Conservation (phyloP, 1,140 invertebrate species). For the Drosophila varians region DNA sequence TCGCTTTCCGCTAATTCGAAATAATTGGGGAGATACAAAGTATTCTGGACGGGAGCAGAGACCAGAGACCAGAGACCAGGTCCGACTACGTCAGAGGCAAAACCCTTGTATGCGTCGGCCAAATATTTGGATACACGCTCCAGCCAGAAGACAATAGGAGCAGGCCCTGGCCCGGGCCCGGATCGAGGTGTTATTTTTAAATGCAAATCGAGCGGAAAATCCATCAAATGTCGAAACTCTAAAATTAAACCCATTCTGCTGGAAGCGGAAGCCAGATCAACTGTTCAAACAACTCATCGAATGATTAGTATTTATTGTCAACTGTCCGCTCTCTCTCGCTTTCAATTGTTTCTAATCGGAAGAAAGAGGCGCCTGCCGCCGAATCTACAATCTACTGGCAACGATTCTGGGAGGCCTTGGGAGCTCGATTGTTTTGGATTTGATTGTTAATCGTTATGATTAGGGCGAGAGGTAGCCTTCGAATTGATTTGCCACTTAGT, state of each 20-base stretch:
- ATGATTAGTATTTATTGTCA: no score
- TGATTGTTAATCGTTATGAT: conserved; percentile 33
- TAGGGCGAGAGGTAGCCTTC: conserved; percentile 15
- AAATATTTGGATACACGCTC: conserved; percentile 62
- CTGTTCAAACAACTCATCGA: conserved; percentile 58
- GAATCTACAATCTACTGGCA: no score
- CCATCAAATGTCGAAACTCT: conserved; percentile 51
- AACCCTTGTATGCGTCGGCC: conserved; percentile 16
- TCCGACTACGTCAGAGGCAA: conserved; percentile 54
- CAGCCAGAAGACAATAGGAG: conserved; percentile 23
- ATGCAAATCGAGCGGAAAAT: conserved; percentile 60
- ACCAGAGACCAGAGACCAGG: no score
- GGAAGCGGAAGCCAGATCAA: conserved; percentile 35
- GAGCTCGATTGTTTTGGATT: conserved; percentile 33
- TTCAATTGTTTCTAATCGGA: background rate
- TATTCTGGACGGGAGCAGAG: no score
- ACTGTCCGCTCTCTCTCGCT: background rate
- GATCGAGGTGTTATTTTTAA: conserved; percentile 40
- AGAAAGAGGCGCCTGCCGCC: no score
- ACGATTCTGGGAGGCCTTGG: conserved; percentile 9
- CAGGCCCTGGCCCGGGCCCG: no score
- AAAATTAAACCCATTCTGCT: conserved; percentile 57
- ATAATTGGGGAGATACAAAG: no score
- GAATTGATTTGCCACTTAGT: conserved; percentile 4
- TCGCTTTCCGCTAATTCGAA: conserved; percentile 10